These are phyloP conservation scores for Ormyrus pomaceus DNA, from an alignment of 2,888 invertebrate species.

Conservation along the genomic window DNA sequence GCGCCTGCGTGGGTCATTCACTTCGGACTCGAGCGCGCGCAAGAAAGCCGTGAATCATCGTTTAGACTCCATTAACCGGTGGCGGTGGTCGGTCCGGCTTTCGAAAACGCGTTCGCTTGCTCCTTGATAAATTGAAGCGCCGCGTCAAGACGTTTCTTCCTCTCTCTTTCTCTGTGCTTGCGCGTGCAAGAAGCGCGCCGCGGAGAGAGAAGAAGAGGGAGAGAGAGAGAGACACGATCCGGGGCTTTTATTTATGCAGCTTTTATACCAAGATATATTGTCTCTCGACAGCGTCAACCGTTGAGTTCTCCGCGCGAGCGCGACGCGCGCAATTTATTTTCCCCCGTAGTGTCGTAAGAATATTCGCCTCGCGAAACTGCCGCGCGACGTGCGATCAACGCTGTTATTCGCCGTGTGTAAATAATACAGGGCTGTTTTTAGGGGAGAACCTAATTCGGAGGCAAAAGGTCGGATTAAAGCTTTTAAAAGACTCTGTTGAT, in stretches of 20 bases:
- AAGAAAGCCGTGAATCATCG: constrained; percentile 60
- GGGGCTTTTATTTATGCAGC: constrained; percentile 63
- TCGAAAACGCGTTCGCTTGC: constrained; percentile 44
- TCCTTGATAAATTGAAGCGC: constrained; percentile 62
- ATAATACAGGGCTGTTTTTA: too few relatives aligned
- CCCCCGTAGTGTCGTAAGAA: constrained; percentile 2
- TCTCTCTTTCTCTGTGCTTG: background rate
- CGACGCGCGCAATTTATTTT: constrained; percentile 17
- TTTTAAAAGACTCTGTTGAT: too few relatives aligned
- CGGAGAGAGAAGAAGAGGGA: background rate
- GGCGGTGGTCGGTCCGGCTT: background rate
- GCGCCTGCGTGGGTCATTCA: constrained; percentile 39
- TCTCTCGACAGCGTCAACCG: constrained; percentile 62
- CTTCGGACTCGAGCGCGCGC: background rate
- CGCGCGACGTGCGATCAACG: background rate
- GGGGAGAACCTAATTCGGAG: too few relatives aligned
- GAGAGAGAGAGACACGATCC: constrained; percentile 3
- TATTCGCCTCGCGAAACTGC: constrained; percentile 5
- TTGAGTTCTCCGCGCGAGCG: constrained; percentile 31
- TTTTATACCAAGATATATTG: constrained; percentile 62
- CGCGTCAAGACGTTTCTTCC: constrained; percentile 45
- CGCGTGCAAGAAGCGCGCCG: too few relatives aligned
- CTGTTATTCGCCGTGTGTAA: background rate
- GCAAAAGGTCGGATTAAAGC: too few relatives aligned
- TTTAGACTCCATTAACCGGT: constrained; percentile 61